Evolutionary conservation across 1,140 invertebrate species (phyloP).

Genomic region (Macrocentrus cingulum): DNA sequence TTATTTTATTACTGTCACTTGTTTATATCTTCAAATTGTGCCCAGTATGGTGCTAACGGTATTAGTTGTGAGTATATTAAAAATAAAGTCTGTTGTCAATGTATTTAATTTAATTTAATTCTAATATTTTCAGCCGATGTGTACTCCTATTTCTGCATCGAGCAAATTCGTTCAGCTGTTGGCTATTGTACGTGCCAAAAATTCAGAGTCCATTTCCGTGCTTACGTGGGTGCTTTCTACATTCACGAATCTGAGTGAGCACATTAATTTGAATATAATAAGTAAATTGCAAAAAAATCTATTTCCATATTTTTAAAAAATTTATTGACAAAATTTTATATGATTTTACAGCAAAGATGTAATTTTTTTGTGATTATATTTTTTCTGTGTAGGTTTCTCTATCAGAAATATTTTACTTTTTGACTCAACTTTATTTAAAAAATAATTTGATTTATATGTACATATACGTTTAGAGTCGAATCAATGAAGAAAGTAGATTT

Average conservation of each 20-base stretch:
- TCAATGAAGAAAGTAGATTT: no score
- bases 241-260: slow-evolving; percentile 69
- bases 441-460: no score
- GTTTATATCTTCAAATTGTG: slow-evolving; percentile 59
- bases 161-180: slow-evolving; percentile 70
- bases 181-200: slow-evolving; percentile 64
- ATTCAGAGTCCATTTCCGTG: slow-evolving; percentile 67
- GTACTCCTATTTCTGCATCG: slow-evolving; percentile 70
- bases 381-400: no score
- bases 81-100: neutral
- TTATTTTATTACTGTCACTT: slow-evolving; percentile 58
- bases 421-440: no score
- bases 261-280: no score
- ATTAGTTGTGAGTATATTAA: slow-evolving; percentile 68
- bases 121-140: slow-evolving; percentile 52
- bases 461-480: no score
- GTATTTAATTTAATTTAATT: neutral
- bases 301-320: no score
- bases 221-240: slow-evolving; percentile 72
- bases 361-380: no score
- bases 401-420: no score
- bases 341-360: no score
- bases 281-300: no score
- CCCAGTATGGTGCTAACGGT: slow-evolving; percentile 62
- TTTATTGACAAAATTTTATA: no score